Evolutionary conservation across 1,140 invertebrate genomes (phyloP), one percentile per base, ranked within the genome.

Genomic region (Eciton burchellii): DNA sequence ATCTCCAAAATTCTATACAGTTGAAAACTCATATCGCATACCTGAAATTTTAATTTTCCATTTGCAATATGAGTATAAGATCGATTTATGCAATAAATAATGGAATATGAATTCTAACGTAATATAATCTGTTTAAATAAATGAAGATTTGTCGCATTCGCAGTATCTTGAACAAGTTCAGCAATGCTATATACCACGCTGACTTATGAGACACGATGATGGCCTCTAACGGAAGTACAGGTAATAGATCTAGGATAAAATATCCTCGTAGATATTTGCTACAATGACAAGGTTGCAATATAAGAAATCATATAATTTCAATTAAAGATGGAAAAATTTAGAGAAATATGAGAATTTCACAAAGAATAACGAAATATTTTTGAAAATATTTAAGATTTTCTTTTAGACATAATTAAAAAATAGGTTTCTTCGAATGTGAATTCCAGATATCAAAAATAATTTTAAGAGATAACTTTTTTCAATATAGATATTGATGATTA

Each of bases 131-230:
- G 49, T 79, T 84, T 1, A 84, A 83, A 72, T 90, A 92, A 29
- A 29, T 5, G 26, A 92, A 59, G 6, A 92, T 47, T 21, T 87
- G 91, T 62, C 87, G 88, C 6, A 92, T 71, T 60, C 91, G 68
- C 3, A 92, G n/a, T 81, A 93, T 86, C n/a, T 91, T 92, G 14
- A 92, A 19, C n/a, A 91, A 65, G 49, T 93, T 91, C 0, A 91
- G 65, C 4, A 57, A 21, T 12, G 87, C 79, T 54, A 82, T 82
- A 3, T 87, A 91, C 86, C 90, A 88, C 1, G 29, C 63, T 5
- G 24, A 56, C 0, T 35, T 62, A 11, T n/a, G 62, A 6, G 90
- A n/a, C 9, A 74, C 11, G 8, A 88, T 72, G 16, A 92, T 5
- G 8, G 90, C 8, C 59, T 90, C 88, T n/a, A 91, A 72, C 0